Evolutionary conservation across 2,797 vertebrate species (phyloP).

Genomic region (Pseudochirops corinnae): DNA sequence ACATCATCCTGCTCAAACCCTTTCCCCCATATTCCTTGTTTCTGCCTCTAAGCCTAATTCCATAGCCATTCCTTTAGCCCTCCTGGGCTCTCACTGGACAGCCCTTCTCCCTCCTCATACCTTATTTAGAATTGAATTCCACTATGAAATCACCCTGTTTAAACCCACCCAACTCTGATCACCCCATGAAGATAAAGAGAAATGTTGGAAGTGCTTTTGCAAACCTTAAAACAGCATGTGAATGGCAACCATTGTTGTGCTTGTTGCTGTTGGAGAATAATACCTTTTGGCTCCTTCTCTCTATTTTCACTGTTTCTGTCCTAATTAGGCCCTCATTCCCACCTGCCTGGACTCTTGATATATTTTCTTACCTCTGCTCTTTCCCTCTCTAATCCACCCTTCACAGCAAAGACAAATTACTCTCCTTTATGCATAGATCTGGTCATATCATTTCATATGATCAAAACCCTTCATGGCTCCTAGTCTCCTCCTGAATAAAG

Average conservation of each 20-base stretch:
- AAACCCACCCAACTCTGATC: slow-evolving; percentile 6
- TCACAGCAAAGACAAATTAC: not conserved
- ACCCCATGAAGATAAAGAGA: not conserved
- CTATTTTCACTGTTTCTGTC: not conserved
- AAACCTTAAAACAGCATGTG: not conserved
- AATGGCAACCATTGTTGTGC: not conserved
- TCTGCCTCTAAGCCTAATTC: not conserved
- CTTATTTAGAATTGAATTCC: not conserved
- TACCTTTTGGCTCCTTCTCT: not conserved
- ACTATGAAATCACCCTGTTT: not conserved
- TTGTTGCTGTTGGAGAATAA: not conserved
- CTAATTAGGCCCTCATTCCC: not conserved
- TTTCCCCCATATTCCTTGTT: not conserved
- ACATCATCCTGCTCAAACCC: not conserved
- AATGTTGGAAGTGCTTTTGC: not conserved
- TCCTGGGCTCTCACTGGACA: not conserved
- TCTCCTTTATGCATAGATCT: not conserved
- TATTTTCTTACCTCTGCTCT: not conserved
- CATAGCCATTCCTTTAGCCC: not conserved
- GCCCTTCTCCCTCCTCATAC: not conserved
- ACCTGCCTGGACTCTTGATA: not conserved
- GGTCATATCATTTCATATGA: not conserved
- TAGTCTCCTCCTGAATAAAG: not conserved
- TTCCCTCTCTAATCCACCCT: not conserved
- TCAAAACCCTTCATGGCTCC: not conserved